Percentiles rank a stretch among this genome's conserved stretches.
Conservation (phyloP, 37 sponge, comb jelly and placozoan species). For the Haliclona indistincta region DNA sequence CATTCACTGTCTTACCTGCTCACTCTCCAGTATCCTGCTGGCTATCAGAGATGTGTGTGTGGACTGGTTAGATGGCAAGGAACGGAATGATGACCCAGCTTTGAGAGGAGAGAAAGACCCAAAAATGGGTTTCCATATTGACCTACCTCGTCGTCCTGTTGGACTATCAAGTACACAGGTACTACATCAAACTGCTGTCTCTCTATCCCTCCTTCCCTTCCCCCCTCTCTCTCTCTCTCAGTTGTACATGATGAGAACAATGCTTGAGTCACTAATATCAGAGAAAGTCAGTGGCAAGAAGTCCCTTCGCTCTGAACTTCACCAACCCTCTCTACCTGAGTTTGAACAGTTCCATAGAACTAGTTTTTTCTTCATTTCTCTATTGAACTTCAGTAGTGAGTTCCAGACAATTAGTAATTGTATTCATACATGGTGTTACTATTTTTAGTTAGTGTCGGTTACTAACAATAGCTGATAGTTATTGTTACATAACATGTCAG, state of each 20-base stretch:
- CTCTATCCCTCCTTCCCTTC: constrained; percentile 7
- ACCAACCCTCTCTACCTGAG: constrained; percentile 68
- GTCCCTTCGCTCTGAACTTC: constrained; percentile 75
- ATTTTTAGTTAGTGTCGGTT: too few relatives aligned
- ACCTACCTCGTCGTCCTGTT: constrained; percentile 69
- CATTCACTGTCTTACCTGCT: not conserved
- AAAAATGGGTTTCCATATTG: constrained; percentile 81
- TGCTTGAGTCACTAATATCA: constrained; percentile 94
- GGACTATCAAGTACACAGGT: constrained; percentile 83
- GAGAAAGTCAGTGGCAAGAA: constrained; percentile 85
- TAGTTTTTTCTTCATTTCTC: constrained; percentile 85
- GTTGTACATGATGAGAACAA: constrained; percentile 96
- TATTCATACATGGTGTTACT: not conserved
- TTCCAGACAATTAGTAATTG: not conserved
- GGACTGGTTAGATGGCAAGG: constrained; percentile 93
- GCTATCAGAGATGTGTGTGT: constrained; percentile 95
- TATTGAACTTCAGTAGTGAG: constrained; percentile 90
- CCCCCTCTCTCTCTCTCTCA: constrained; percentile 13
- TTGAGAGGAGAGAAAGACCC: constrained; percentile 96
- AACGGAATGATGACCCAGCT: constrained; percentile 90
- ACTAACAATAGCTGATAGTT: too few relatives aligned
- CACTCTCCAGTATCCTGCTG: constrained; percentile 72
- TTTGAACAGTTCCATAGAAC: constrained; percentile 84
- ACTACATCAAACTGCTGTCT: constrained; percentile 10
- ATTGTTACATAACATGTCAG: not conserved